phyloP scores from a whole-genome alignment of 2,113 vertebrate species.

The Bagarius yarrelli region DNA sequence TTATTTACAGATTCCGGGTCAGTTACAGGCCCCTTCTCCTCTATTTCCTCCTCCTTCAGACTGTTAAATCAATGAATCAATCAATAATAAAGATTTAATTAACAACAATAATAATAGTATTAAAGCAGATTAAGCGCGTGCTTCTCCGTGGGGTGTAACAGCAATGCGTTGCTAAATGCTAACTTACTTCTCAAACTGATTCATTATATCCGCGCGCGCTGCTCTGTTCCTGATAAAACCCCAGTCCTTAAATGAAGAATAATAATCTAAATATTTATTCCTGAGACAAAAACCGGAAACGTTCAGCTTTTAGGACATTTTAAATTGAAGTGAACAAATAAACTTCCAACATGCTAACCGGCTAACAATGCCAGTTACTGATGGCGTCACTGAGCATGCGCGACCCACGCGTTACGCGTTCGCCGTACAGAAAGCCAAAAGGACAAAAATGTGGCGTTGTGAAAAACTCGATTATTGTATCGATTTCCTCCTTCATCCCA shows the following conservation, averaged over 20 bases:
- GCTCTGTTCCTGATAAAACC: neutral
- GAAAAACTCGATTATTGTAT: neutral
- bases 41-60: slow-evolving; percentile 53
- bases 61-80: slow-evolving; percentile 39
- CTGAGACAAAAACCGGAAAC: neutral
- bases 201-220: slow-evolving; percentile 34
- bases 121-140: neutral
- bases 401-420: neutral
- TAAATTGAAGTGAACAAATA: neutral
- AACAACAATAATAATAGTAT: neutral
- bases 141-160: neutral
- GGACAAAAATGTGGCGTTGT: neutral
- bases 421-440: neutral
- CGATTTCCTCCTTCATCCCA: neutral
- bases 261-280: neutral
- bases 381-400: neutral
- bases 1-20: slow-evolving; percentile 50
- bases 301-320: neutral
- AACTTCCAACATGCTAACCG: neutral
- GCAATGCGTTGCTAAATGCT: slow-evolving; percentile 3
- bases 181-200: slow-evolving; percentile 52
- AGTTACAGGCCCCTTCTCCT: slow-evolving; percentile 44
- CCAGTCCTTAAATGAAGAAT: neutral
- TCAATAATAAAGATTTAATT: neutral
- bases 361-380: neutral